Evolutionary conservation across 2,888 invertebrate species (phyloP), one percentile per base, ranked within the genome.

Genomic region (Hirtodrosophila trivittata): DNA sequence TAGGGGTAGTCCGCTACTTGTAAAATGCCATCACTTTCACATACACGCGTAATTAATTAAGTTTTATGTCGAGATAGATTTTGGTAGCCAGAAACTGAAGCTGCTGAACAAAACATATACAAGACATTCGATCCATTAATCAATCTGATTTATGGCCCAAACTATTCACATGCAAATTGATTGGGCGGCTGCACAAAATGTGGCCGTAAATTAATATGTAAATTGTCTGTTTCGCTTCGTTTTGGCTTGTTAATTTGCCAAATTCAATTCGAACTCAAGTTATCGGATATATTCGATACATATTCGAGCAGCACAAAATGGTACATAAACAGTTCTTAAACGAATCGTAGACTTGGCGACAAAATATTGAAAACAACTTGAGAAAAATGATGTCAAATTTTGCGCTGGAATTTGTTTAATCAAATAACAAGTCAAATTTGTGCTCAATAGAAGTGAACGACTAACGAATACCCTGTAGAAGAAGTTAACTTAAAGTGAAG

Each of bases 141-240:
- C 78, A 84, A 59, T 46, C 41, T 70, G 85, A 78, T 78, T 77
- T 74, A 84, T 74, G 30, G 14, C 30, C 35, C n/a, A n/a, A 52
- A 59, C 67, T 55, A 68, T 76, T 65, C 42, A 47, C 16, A 68
- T 63, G 65, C 63, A 75, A 71, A 66, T 56, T n/a, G 35, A 30
- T 45, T n/a, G n/a, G n/a, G n/a, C 10, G 42, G 49, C 66, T 67
- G 49, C 57, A 42, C 54, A 71, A 64, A 55, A 16, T 46, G 55
- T 52, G 14, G 43, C 55, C 51, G 66, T 50, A 49, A 62, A 72
- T 76, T 73, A 45, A 65, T 49, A 71, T 71, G 64, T 60, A 64
- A 69, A 75, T 70, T 38, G 55, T 55, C 41, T 33, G 43, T 26
- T 12, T 49, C 33, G 43, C 51, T 66, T 35, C 39, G 46, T 14